phyloP scores from a whole-genome alignment of 92 coral and sea anemone genomes.

The Virgularia gustaviana region DNA sequence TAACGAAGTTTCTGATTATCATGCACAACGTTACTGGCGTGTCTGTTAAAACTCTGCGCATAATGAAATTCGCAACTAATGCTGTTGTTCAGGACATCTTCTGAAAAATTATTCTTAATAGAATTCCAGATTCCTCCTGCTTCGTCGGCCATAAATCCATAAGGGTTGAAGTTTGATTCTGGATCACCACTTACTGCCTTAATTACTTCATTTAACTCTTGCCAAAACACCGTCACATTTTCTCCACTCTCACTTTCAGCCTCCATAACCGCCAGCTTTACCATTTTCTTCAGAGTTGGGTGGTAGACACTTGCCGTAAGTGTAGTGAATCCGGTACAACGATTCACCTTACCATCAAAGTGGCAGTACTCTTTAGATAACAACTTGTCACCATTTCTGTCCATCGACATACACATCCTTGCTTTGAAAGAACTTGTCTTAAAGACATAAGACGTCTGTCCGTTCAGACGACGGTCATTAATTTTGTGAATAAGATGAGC shows the following conservation, averaged over 20 bases:
- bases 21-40: neutral
- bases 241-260: slow-evolving; percentile 16
- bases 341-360: slow-evolving; percentile 36
- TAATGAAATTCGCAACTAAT: slow-evolving; percentile 39
- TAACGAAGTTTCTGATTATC: neutral
- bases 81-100: slow-evolving; percentile 19
- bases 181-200: slow-evolving; percentile 31
- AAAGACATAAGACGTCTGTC: slow-evolving; percentile 37
- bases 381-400: slow-evolving; percentile 16
- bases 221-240: neutral
- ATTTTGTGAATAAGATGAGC: slow-evolving; percentile 24
- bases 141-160: slow-evolving; percentile 35
- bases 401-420: slow-evolving; percentile 30
- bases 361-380: slow-evolving; percentile 38
- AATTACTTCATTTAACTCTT: neutral
- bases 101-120: slow-evolving; percentile 2
- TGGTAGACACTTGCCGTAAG: slow-evolving; percentile 48
- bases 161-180: slow-evolving; percentile 36
- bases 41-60: slow-evolving; percentile 35
- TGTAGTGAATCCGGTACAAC: slow-evolving; percentile 47
- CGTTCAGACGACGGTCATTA: slow-evolving; percentile 36
- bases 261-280: slow-evolving; percentile 44
- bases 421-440: slow-evolving; percentile 27
- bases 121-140: slow-evolving; percentile 43
- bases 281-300: slow-evolving; percentile 33